Conservation (phyloP, 2,797 vertebrate species). For the Leptodactylus fallax region DNA sequence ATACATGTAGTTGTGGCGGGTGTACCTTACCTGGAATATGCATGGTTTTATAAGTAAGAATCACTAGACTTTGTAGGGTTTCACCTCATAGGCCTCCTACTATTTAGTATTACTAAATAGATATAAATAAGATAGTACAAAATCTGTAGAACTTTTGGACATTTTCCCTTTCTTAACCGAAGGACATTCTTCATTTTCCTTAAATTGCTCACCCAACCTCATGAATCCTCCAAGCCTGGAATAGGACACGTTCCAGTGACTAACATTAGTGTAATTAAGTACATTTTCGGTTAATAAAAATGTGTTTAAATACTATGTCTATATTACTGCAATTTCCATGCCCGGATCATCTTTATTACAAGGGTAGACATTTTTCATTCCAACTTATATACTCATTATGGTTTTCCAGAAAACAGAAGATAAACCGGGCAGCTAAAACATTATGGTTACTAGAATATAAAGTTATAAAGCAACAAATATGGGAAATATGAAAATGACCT, state of each 20-base stretch:
- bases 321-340: slow-evolving; percentile 46
- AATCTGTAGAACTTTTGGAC: neutral
- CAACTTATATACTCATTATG: slow-evolving; percentile 52
- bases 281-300: slow-evolving; percentile 54
- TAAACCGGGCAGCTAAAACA: slow-evolving; percentile 31
- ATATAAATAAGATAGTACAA: neutral
- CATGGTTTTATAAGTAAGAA: neutral
- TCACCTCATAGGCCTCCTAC: neutral
- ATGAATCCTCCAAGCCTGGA: slow-evolving; percentile 26
- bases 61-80: neutral
- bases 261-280: slow-evolving; percentile 50
- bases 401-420: slow-evolving; percentile 53
- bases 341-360: slow-evolving; percentile 24
- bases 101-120: neutral
- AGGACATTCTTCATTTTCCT: slow-evolving; percentile 21
- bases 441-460: slow-evolving; percentile 50
- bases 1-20: too few relatives aligned
- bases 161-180: slow-evolving; percentile 19
- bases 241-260: slow-evolving; percentile 28
- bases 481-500: slow-evolving; percentile 48
- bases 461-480: slow-evolving; percentile 40
- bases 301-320: slow-evolving; percentile 45
- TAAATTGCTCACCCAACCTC: slow-evolving; percentile 7
- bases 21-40: neutral
- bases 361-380: slow-evolving; percentile 33